Conservation (phyloP, 2,888 invertebrate species). For the Drosophila recens region DNA sequence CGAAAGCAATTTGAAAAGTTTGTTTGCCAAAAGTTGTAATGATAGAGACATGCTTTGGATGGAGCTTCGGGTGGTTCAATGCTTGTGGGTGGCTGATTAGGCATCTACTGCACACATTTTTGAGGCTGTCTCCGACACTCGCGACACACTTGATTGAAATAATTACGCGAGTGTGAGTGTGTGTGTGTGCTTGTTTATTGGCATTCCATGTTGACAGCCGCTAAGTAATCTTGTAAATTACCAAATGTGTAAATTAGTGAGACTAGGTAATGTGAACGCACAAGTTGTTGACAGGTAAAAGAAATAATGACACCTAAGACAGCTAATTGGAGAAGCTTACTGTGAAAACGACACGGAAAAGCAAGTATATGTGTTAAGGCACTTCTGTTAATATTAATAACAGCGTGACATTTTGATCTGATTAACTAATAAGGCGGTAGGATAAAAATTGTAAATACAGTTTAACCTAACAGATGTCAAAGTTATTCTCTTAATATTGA, state of each 20-base stretch:
- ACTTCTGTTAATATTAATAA: neutral
- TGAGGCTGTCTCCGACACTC: conserved; percentile 41
- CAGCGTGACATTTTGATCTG: neutral
- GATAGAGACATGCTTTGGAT: conserved; percentile 45
- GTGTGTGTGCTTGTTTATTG: conserved; percentile 3
- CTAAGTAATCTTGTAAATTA: conserved; percentile 54
- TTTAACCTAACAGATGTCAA: neutral
- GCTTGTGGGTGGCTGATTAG: conserved; percentile 52
- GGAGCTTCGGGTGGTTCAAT: conserved; percentile 4
- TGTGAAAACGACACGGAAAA: neutral
- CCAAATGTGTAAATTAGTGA: conserved; percentile 60
- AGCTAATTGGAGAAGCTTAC: conserved; percentile 21
- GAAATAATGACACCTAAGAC: conserved; percentile 29
- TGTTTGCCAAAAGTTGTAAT: conserved; percentile 64
- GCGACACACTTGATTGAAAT: conserved; percentile 65
- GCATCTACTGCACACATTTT: conserved; percentile 35
- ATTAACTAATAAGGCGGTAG: neutral
- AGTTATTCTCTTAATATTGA: neutral
- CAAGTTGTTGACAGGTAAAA: conserved; percentile 47
- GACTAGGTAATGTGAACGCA: conserved; percentile 23
- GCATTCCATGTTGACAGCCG: conserved; percentile 12
- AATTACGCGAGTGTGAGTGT: conserved; percentile 39
- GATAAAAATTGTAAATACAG: neutral
- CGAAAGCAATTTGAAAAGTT: conserved; percentile 79
- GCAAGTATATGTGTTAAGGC: conserved; percentile 2